Conservation (phyloP, 2,113 vertebrate genomes). For the Cheilinus undulatus region DNA sequence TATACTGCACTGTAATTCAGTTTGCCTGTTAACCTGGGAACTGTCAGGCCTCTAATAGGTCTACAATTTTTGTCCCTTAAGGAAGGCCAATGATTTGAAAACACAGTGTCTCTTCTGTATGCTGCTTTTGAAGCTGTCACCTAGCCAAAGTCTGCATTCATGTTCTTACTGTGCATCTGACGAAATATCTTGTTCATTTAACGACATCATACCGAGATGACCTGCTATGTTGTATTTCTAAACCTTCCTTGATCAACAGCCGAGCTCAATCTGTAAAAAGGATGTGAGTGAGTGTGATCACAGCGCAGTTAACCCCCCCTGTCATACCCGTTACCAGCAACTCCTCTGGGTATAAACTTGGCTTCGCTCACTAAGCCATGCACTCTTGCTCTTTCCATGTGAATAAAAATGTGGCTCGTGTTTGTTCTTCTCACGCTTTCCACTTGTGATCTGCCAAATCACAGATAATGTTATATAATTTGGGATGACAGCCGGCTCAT, state of each 20-base stretch:
- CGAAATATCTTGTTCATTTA: conserved; percentile 25
- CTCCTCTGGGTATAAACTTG: conserved; percentile 71
- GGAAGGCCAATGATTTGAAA: conserved; percentile 26
- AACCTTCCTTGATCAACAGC: conserved; percentile 48
- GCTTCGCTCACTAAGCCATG: conserved; percentile 44
- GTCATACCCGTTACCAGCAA: conserved; percentile 48
- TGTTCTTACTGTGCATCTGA: conserved; percentile 17
- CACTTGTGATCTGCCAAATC: conserved; percentile 68
- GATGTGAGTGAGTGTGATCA: conserved; percentile 70
- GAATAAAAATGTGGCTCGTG: conserved; percentile 58
- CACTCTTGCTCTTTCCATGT: conserved; percentile 64
- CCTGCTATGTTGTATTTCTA: conserved; percentile 42
- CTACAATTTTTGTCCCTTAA: conserved; percentile 7
- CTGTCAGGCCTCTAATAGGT: conserved; percentile 17
- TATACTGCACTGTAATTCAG: neutral
- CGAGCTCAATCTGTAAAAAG: conserved; percentile 16
- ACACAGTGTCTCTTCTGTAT: conserved; percentile 1
- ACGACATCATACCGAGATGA: conserved; percentile 16
- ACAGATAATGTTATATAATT: conserved; percentile 62
- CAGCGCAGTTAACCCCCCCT: conserved; percentile 63
- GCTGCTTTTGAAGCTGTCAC: conserved; percentile 16
- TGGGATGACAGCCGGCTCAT: conserved; percentile 43
- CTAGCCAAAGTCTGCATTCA: neutral
- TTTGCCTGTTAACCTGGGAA: conserved; percentile 18
- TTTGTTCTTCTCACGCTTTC: conserved; percentile 65